phyloP scores from a whole-genome alignment of 2,797 vertebrate species.

The Arctocebus calabarensis region DNA sequence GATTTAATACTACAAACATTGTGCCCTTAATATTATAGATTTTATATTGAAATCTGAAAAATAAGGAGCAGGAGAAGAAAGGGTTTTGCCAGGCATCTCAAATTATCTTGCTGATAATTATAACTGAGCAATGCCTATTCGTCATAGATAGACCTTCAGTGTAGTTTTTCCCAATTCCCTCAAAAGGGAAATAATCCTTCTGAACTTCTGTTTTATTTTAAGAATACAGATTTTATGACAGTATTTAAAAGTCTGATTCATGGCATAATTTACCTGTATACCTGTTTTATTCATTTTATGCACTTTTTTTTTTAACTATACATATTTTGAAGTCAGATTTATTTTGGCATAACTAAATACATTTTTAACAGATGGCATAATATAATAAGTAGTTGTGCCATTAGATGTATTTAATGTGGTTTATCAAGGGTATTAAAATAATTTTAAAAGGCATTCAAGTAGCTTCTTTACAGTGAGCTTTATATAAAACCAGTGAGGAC shows the following conservation, averaged over 20 bases:
- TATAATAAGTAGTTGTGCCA: neutral
- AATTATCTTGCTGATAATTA: neutral
- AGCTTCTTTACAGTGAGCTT: neutral
- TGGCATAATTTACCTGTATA: neutral
- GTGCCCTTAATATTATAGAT: neutral
- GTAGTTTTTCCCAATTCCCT: neutral
- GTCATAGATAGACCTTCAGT: neutral
- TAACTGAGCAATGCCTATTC: neutral
- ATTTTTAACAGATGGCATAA: neutral
- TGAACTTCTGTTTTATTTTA: neutral
- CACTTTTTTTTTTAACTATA: neutral
- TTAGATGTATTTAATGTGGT: neutral
- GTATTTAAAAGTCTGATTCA: neutral
- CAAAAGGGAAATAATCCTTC: neutral
- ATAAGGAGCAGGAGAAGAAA: neutral
- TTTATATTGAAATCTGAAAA: neutral
- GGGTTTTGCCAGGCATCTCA: neutral
- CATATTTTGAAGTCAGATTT: neutral
- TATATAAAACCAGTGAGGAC: neutral
- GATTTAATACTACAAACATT: neutral
- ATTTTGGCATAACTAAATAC: conserved; percentile 1
- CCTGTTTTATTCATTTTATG: conserved; percentile 24
- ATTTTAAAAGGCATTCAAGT: neutral
- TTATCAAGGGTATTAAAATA: conserved; percentile 28
- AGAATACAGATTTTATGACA: neutral